Percentiles rank a stretch among this genome's conserved stretches.
phyloP scores from a whole-genome alignment of 2,797 vertebrate genomes.

The Hapalemur alaotrensis region DNA sequence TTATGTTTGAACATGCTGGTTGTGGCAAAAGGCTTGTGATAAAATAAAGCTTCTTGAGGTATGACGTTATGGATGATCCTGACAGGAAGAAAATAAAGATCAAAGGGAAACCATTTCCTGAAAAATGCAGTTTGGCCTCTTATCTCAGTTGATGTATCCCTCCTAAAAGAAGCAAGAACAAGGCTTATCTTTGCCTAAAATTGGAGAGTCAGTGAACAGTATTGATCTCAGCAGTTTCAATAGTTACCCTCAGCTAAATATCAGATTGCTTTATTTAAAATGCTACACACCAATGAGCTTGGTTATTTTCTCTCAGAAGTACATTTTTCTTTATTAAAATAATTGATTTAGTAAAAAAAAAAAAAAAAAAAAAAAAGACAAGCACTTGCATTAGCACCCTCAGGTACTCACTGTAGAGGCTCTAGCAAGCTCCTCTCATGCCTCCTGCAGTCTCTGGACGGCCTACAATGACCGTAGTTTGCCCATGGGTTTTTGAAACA shows the following conservation, averaged over 20 bases:
- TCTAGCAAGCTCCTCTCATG: not conserved
- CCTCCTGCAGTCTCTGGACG: not conserved
- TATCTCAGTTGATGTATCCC: conserved; percentile 80
- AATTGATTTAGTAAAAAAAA: not conserved
- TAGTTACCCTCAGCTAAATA: conserved; percentile 63
- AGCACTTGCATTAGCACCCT: not conserved
- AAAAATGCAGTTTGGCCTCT: conserved; percentile 80
- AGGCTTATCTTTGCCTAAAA: conserved; percentile 61
- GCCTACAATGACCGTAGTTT: accelerated
- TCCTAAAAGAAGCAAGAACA: conserved; percentile 53
- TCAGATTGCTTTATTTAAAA: not conserved
- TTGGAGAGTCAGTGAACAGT: not conserved
- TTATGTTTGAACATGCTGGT: conserved; percentile 83
- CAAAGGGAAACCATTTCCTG: conserved; percentile 84
- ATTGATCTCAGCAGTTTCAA: conserved; percentile 40
- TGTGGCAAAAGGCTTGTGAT: conserved; percentile 88
- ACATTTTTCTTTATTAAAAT: not conserved
- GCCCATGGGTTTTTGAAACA: not conserved
- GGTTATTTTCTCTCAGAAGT: not conserved
- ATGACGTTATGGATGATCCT: conserved; percentile 86
- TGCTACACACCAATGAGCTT: not conserved
- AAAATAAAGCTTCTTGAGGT: conserved; percentile 89
- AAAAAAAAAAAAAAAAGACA: too few species aligned
- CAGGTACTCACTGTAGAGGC: not conserved
- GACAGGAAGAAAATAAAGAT: conserved; percentile 87